phyloP scores from a whole-genome alignment of 2,113 vertebrate species.

The Ammospiza caudacuta region DNA sequence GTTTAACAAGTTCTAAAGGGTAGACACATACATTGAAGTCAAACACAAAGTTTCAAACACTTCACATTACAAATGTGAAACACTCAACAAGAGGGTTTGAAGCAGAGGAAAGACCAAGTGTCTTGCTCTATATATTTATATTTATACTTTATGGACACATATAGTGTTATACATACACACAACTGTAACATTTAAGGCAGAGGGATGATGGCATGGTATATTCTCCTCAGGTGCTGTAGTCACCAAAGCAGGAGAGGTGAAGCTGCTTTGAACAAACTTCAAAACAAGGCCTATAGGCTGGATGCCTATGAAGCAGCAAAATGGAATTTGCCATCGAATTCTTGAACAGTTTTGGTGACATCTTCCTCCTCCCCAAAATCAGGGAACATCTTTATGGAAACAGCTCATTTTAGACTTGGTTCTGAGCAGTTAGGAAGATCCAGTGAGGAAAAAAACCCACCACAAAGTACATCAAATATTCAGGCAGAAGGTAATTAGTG shows the following conservation, averaged over 20 bases:
- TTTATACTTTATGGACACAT: neutral
- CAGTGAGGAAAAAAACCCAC: rapidly evolving
- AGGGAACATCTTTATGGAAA: neutral
- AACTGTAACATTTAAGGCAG: neutral
- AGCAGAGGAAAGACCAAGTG: neutral
- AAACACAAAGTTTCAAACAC: neutral
- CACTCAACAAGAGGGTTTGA: neutral
- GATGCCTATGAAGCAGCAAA: neutral
- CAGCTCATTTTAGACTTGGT: neutral
- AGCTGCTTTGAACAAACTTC: neutral
- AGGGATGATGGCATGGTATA: neutral
- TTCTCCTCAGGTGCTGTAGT: neutral
- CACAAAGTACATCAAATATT: neutral
- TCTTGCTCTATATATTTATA: neutral
- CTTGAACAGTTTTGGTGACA: neutral
- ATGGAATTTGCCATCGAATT: rapidly evolving
- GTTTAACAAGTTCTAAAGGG: neutral
- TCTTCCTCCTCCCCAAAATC: neutral
- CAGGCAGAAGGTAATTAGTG: neutral
- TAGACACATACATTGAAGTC: neutral
- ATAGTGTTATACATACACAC: neutral
- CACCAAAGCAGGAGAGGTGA: neutral
- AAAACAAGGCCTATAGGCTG: neutral
- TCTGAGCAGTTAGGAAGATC: neutral
- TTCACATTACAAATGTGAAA: neutral